Percentiles rank a stretch among this genome's conserved stretches.
phyloP scores from a whole-genome alignment of 1,140 invertebrate species.

The Pseudoatta argentina region DNA sequence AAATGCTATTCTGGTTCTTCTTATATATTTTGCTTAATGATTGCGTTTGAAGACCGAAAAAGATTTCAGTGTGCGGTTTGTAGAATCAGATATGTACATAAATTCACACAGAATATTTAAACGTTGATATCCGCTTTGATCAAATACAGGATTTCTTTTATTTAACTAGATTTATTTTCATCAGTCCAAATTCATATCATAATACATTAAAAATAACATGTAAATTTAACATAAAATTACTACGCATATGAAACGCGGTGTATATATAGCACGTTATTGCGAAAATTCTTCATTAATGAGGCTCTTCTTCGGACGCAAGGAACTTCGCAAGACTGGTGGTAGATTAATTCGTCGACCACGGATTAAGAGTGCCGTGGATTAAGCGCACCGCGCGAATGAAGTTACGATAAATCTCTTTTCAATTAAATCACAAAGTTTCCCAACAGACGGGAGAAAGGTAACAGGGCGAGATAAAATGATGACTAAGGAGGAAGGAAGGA shows the following conservation, averaged over 20 bases:
- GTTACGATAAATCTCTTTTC: conserved; percentile 70
- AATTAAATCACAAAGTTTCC: conserved; percentile 77
- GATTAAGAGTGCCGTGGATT: conserved; percentile 55
- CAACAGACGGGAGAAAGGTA: conserved; percentile 11
- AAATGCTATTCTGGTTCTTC: too few relatives aligned
- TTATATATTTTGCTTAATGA: too few relatives aligned
- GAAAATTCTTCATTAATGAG: conserved; percentile 24
- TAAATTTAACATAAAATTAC: conserved; percentile 2
- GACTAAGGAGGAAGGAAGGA: conserved; percentile 44
- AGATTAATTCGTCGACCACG: conserved; percentile 39
- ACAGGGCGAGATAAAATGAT: conserved; percentile 52
- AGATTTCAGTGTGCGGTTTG: too few relatives aligned
- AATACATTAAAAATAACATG: background rate
- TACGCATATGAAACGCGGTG: background rate
- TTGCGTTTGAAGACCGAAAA: too few relatives aligned
- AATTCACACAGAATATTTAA: too few relatives aligned
- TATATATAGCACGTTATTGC: background rate
- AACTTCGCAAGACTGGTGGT: background rate
- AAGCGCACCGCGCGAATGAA: conserved; percentile 29
- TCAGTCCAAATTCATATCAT: too few relatives aligned
- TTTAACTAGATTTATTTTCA: too few relatives aligned
- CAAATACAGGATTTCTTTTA: too few relatives aligned
- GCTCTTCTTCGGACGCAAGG: background rate
- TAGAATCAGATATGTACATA: too few relatives aligned
- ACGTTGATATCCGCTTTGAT: too few relatives aligned